These are phyloP conservation scores for Eumeta japonica DNA, from an alignment of 1,140 invertebrate species.

Conservation along the genomic window DNA sequence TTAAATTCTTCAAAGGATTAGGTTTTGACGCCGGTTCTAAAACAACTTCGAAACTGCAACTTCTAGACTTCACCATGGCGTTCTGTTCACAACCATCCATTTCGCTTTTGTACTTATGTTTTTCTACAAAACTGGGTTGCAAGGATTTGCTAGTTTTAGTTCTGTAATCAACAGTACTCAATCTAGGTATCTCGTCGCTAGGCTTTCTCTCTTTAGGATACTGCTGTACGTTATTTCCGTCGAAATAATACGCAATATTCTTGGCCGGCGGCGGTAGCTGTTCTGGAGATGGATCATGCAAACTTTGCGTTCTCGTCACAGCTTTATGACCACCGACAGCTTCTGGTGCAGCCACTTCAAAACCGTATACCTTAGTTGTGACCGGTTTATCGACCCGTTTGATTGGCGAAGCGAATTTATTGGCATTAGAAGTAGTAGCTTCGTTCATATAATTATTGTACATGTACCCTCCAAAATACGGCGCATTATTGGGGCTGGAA, in stretches of 20 bases:
- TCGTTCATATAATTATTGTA: constrained; percentile 48
- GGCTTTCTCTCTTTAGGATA: constrained; percentile 37
- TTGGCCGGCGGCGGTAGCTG: constrained; percentile 37
- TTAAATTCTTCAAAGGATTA: constrained; percentile 45
- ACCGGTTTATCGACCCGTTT: constrained; percentile 22
- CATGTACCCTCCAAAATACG: constrained; percentile 44
- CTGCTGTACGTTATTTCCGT: constrained; percentile 48
- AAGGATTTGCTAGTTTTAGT: constrained; percentile 52
- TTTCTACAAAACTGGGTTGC: constrained; percentile 43
- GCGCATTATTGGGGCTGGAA: constrained; percentile 59
- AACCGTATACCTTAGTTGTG: constrained; percentile 36
- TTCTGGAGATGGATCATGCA: constrained; percentile 48
- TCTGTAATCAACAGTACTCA: constrained; percentile 58
- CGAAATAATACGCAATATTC: constrained; percentile 60
- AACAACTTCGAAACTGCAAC: constrained; percentile 56
- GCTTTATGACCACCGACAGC: constrained; percentile 39
- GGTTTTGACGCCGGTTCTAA: constrained; percentile 49
- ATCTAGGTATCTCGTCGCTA: constrained; percentile 56
- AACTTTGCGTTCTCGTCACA: constrained; percentile 47
- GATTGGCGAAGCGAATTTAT: constrained; percentile 7
- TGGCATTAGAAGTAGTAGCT: constrained; percentile 25
- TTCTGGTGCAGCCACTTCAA: constrained; percentile 32
- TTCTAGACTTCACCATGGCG: constrained; percentile 50
- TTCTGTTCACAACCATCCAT: constrained; percentile 49
- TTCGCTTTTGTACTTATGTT: constrained; percentile 47